Base-by-base conservation (phyloP, 1,140 invertebrate species). In the Procambarus clarkii region DNA sequence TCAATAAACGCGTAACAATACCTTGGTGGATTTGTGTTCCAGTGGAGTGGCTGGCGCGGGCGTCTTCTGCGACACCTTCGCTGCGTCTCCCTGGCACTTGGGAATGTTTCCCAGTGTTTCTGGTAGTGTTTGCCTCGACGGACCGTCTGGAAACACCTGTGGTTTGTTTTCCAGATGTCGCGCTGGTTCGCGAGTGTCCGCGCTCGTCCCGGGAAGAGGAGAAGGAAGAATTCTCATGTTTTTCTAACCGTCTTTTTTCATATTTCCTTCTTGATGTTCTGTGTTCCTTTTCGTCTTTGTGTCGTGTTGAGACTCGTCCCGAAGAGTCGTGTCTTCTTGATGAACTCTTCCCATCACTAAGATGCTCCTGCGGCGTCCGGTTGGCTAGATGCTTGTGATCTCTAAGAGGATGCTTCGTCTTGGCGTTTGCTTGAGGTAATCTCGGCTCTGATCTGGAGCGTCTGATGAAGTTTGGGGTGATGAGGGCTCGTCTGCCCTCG, bases 351-450 rank as follows among this genome's bases (percentile, higher is more conserved):
- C n/a, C 11, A 8, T 74, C 24, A 11, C 21, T 1, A 1, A 24
- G 21, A 3, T 74, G 69, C 34, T 74, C 11, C 45, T 69, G 15
- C n/a, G 18, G 58, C 69, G 82, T 44, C 21, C 69, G 13, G 9
- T 11, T 13, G 34, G 44, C 0, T 74, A 46, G 44, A 13, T 44
- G 45, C 48, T 48, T 71, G 9, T 46, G 44, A 11, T 71, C 64
- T 18, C 13, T 48, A 4, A 5, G 34, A 5, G 34, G 45, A 21
- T 45, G 34, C 34, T 34, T 34, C 34, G 34, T 34, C 34, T 45
- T 44, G 8, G 64, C 64, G 18, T 74, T 85, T 24, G 83, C 83
- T 60, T 85, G 83, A 9, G 83, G 83, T 9, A 85, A 69, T n/a
- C 44, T 11, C 44, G 83, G 83, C 45, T 85, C 83, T 8, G 83